Base-by-base conservation (phyloP, 1,140 invertebrate genomes). In the Philopotamus ludificatus region DNA sequence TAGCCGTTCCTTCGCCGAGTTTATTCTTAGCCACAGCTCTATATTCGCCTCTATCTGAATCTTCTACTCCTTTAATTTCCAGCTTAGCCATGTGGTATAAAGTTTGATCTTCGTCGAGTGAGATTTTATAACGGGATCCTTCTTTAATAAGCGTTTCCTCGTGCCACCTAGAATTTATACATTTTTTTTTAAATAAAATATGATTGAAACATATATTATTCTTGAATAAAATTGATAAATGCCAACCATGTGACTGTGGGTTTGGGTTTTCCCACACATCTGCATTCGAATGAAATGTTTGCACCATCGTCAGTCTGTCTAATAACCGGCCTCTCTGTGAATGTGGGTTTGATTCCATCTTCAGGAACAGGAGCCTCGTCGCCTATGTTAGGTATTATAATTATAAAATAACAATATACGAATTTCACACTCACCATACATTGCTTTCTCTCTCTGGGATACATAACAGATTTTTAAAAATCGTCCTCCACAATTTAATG, bases 321-420 rank as follows among this genome's bases (percentile, higher is more conserved):
- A 76, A 97, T 98, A 73, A 93, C 85, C 21, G 95, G 95, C 81
- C 95, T 87, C 85, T 97, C 94, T 70, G 94, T 96, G 83, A 99
- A 98, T 64, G 92, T 95, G 54, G 95, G 95, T 80, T 93, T 93
- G 75, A 93, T 90, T 74, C 90, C 93, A 77, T 94, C 90, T 71
- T 90, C 89, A 65, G 92, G 92, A 72, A 92, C 88, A 58, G 91
- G 89, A 73, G 91, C 91, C 82, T 94, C 93, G 81, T 94, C 92
- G 90, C 92, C 92, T 94, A 47, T 60, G 39, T 57, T 21, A 58
- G 71, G 66, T 65, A 63, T 59, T 39, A n/a, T n/a, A n/a, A n/a
- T n/a, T n/a, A n/a, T n/a, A n/a, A n/a, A n/a, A n/a, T n/a, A n/a
- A n/a, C n/a, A n/a, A n/a, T n/a, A n/a, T n/a, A n/a, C n/a, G n/a